Percentiles rank a stretch among this genome's conserved stretches.
Conservation (phyloP, 2,113 vertebrate genomes). For the Pogona vitticeps region DNA sequence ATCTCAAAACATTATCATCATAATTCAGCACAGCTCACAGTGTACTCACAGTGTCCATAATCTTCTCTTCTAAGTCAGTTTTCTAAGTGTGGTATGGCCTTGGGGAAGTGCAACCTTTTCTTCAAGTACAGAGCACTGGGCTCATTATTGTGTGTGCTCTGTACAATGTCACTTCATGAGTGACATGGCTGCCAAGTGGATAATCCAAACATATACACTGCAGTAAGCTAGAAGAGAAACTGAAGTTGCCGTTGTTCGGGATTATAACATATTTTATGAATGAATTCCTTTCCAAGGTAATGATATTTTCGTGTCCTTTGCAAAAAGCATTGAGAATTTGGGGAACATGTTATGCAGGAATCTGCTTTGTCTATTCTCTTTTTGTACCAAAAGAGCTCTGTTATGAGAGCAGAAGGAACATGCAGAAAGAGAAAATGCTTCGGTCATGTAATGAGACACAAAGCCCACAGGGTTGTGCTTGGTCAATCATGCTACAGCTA, state of each 20-base stretch:
- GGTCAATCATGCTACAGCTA: no score
- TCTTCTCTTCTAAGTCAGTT: not conserved
- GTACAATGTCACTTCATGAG: not conserved
- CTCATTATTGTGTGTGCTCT: not conserved
- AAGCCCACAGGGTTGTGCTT: no score
- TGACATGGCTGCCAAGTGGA: not conserved
- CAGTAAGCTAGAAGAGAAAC: not conserved
- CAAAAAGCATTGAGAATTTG: not conserved
- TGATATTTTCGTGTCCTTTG: not conserved
- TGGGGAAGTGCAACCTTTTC: not conserved
- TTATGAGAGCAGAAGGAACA: not conserved
- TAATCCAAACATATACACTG: not conserved
- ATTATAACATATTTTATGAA: not conserved
- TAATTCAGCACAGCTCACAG: not conserved
- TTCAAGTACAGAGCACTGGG: not conserved
- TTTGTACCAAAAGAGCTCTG: not conserved
- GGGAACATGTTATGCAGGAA: not conserved
- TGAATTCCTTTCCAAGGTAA: not conserved
- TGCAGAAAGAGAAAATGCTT: no score
- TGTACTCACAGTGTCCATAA: not conserved
- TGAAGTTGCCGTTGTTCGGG: not conserved
- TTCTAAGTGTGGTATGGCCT: not conserved
- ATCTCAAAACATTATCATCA: no score
- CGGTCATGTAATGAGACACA: no score
- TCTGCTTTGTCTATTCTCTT: not conserved